These are phyloP conservation scores for Nemurella pictetii DNA, from an alignment of 2,888 invertebrate species.

Conservation along the genomic window DNA sequence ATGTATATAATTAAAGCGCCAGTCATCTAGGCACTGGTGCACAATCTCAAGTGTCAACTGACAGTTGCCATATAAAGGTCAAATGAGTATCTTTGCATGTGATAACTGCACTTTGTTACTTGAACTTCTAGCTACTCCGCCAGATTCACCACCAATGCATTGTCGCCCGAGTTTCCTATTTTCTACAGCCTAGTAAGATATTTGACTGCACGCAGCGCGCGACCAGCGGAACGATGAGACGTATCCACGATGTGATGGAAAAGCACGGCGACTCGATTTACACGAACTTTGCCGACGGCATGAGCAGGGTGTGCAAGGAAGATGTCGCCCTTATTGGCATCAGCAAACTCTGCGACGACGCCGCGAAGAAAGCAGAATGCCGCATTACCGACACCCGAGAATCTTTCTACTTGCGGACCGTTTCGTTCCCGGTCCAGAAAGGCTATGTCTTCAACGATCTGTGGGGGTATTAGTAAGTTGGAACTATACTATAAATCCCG, in stretches of 20 bases:
- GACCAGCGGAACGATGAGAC: neutral
- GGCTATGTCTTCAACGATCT: neutral
- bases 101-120: neutral
- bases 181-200: too few relatives aligned
- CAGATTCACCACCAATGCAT: too few relatives aligned
- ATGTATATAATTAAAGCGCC: too few relatives aligned
- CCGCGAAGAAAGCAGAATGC: neutral
- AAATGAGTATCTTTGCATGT: too few relatives aligned
- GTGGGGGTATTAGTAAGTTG: neutral
- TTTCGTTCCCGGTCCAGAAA: neutral
- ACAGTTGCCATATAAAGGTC: too few relatives aligned
- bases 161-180: too few relatives aligned
- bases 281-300: neutral
- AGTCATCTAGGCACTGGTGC: too few relatives aligned
- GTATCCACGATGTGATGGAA: neutral
- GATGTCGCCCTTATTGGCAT: neutral
- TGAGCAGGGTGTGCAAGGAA: neutral
- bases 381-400: neutral
- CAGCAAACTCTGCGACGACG: neutral
- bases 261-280: neutral
- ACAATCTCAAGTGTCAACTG: too few relatives aligned
- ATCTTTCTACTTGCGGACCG: neutral
- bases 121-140: neutral
- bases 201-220: too few relatives aligned
- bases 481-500: too few relatives aligned